A percentile compares a stretch with the other conserved stretches of the same genome.
Evolutionary conservation across 2,797 vertebrate species (phyloP).

Genomic region (Sebastiscus albofasciatus): DNA sequence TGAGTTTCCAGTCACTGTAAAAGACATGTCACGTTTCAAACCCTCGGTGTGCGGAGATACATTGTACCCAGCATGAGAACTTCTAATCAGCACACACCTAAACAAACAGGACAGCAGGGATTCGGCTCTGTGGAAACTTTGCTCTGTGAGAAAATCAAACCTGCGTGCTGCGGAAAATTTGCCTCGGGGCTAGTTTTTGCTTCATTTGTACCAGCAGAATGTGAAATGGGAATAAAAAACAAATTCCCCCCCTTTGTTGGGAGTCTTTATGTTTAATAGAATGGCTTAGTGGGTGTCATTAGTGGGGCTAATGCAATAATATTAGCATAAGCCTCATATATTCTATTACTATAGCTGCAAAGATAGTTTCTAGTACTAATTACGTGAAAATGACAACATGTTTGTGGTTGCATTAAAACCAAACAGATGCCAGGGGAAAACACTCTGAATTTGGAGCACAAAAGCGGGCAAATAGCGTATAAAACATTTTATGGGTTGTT

Average conservation of each 20-base stretch:
- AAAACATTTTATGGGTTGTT: not conserved
- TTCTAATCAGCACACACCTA: conserved; percentile 88
- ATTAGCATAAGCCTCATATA: conserved; percentile 62
- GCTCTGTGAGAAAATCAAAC: conserved; percentile 86
- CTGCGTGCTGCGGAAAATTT: conserved; percentile 75
- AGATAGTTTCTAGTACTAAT: conserved; percentile 40
- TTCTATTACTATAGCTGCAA: conserved; percentile 25
- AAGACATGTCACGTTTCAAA: conserved; percentile 81
- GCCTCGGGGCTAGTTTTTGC: conserved; percentile 63
- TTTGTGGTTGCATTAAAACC: conserved; percentile 18
- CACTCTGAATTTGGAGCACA: not conserved
- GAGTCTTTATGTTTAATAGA: conserved; percentile 67
- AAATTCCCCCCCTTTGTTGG: conserved; percentile 43
- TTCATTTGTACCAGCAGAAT: conserved; percentile 69
- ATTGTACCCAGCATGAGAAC: conserved; percentile 84
- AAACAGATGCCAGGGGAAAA: conserved; percentile 12
- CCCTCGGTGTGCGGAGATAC: conserved; percentile 71
- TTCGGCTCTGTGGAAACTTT: conserved; percentile 78
- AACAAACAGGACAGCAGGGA: conserved; percentile 85
- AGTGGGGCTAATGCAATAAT: conserved; percentile 55
- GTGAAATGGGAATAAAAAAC: conserved; percentile 63
- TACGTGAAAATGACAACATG: conserved; percentile 39
- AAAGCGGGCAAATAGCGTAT: not conserved
- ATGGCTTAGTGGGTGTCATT: conserved; percentile 57
- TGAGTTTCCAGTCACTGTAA: conserved; percentile 71